Percentiles rank a stretch among this genome's conserved stretches.
These are phyloP conservation scores for Euura saliciscinereae DNA, from an alignment of 1,140 invertebrate genomes.

Conservation along the genomic window DNA sequence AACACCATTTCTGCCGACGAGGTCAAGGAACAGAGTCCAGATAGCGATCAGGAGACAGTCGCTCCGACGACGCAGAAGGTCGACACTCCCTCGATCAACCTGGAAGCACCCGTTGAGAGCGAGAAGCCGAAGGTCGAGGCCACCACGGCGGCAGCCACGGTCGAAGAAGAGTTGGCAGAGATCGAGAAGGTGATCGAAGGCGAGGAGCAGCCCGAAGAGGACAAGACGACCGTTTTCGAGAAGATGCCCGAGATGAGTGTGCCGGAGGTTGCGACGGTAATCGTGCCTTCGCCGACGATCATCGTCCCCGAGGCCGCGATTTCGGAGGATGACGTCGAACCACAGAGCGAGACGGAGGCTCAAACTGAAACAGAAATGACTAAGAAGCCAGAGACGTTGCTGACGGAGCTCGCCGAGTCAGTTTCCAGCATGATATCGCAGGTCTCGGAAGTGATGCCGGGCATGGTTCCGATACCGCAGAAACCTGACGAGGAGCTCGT, in stretches of 20 bases:
- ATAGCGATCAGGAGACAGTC: background rate
- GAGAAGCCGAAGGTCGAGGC: background rate
- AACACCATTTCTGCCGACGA: slow-evolving; percentile 37
- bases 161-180: no score
- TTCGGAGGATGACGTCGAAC: no score
- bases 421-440: slow-evolving; percentile 52
- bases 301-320: no score
- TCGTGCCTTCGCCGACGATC: no score
- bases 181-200: no score
- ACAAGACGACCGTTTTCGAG: no score
- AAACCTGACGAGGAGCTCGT: background rate
- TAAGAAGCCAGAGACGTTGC: slow-evolving; percentile 29
- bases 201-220: no score
- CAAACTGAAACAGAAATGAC: no score
- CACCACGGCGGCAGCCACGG: no score
- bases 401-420: slow-evolving; percentile 48
- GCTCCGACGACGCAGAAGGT: background rate
- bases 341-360: background rate
- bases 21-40: background rate
- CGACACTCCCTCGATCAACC: background rate
- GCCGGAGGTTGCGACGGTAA: background rate
- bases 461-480: slow-evolving; percentile 29
- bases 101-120: background rate
- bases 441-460: slow-evolving; percentile 42
- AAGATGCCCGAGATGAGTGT: no score